Base-by-base conservation (phyloP, 2,888 invertebrate species). In the Ectemnius cavifrons region DNA sequence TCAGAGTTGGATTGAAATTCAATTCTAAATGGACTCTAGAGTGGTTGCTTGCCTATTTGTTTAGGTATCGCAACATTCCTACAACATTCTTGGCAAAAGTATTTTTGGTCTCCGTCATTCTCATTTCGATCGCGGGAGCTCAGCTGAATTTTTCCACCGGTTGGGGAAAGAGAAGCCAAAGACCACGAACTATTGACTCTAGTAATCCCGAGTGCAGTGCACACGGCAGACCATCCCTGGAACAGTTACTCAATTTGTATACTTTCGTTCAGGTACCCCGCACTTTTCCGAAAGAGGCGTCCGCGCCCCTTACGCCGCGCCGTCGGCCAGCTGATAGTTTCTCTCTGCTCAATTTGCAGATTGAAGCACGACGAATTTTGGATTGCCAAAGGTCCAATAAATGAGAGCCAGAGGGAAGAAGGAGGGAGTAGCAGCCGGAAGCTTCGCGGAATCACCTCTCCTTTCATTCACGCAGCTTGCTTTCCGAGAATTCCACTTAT, bases 131-230 rank as follows among this genome's bases (percentile, higher is more conserved):
- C 3, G 56, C 71, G 4, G 84, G 87, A 52, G 87, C 82, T 45
- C 89, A 89, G 64, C 71, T 89, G 46, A 89, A 86, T 61, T 89
- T 87, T 65, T 89, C 89, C 1, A 88, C 89, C 20, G 89, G 88
- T 4, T 89, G 89, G 89, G 88, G 89, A 16, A 89, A 89, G 59
- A 81, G 89, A 20, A 86, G 79, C 63, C 80, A 77, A 57, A 78
- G 79, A 71, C 57, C 78, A 23, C 79, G 74, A 49, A 37, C 67
- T 20, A 71, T n/a, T 14, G 76, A 67, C 16, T 14, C 20, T 11
- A 11, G 45, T 63, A 57, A n/a, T 28, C n/a, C 66, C 60, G 58
- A 74, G n/a, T 82, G 84, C 62, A 18, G 74, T 0, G 37, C 75
- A 4, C 80, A 73, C 46, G 80, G 59, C 11, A 79, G 73, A 75